Evolutionary conservation across 2,888 invertebrate species (phyloP), one percentile per base, ranked within the genome.

Genomic region (Acanthosepion esculentum): DNA sequence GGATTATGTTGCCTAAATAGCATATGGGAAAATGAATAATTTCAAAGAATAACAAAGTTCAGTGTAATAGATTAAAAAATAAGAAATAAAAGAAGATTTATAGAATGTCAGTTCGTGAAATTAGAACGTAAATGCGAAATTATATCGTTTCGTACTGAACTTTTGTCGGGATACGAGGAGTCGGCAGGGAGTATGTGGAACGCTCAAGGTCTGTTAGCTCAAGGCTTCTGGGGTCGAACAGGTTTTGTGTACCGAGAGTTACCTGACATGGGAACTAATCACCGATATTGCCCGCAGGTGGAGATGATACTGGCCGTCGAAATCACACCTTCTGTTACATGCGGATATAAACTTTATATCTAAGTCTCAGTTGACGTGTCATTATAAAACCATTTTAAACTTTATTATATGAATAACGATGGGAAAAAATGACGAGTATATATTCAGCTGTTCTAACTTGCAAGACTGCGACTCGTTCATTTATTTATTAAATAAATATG

Each of bases 231-330:
- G 78, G 78, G 78, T 15, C 78, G 78, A 78, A n/a, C 78, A 78
- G 78, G 78, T 78, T 12, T 78, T 78, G 78, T 78, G n/a, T 78
- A 78, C 78, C n/a, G n/a, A 78, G 78, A 78, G n/a, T 33, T 78
- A 78, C 78, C 78, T 78, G 78, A 78, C 78, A 15, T 78, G 78
- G 78, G 78, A 78, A 78, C 78, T 78, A 78, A 78, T 78, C n/a
- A 78, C 78, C 78, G 18, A 78, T 78, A 33, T 78, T 78, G 78
- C 18, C 78, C 78, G 15, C 78, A 78, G 78, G 78, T 78, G 78
- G 78, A 78, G n/a, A 78, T 78, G n/a, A 78, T n/a, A 78, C 78
- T 15, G 78, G 18, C 78, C 78, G 78, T n/a, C n/a, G 78, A 78
- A 78, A 78, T 78, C 78, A 78, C 78, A 78, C 78, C 78, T 78